These are phyloP conservation scores for Heliconius charithonia DNA, from an alignment of 2,888 invertebrate genomes.

Conservation along the genomic window DNA sequence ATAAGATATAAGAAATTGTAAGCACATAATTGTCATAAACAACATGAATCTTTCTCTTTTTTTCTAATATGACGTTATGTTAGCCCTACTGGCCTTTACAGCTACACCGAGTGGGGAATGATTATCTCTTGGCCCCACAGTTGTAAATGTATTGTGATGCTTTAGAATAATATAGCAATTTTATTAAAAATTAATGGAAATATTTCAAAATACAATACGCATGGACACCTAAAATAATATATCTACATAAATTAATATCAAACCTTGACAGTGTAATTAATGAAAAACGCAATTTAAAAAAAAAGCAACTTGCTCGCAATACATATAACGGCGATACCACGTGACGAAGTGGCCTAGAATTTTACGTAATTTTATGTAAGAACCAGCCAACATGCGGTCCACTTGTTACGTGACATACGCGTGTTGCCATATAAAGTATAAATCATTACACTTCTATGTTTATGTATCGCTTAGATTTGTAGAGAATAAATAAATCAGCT, in stretches of 20 bases:
- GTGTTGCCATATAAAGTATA: slow-evolving; percentile 22
- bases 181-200: too few relatives aligned
- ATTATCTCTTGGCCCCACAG: too few relatives aligned
- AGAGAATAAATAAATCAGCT: too few relatives aligned
- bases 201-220: too few relatives aligned
- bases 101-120: too few relatives aligned
- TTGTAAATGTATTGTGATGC: too few relatives aligned
- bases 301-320: slow-evolving; percentile 30
- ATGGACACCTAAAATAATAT: not conserved
- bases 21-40: too few relatives aligned
- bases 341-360: slow-evolving; percentile 40
- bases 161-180: too few relatives aligned
- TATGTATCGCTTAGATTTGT: not conserved
- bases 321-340: slow-evolving; percentile 30
- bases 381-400: slow-evolving; percentile 64
- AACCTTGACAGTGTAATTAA: slow-evolving; percentile 27
- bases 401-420: slow-evolving; percentile 45
- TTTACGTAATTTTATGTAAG: slow-evolving; percentile 77
- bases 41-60: too few relatives aligned
- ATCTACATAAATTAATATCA: slow-evolving; percentile 4
- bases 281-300: slow-evolving; percentile 25
- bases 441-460: not conserved
- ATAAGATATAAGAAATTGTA: too few relatives aligned
- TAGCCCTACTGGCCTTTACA: too few relatives aligned
- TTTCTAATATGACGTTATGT: too few relatives aligned